These are phyloP conservation scores for Drosophila sproati DNA, from an alignment of 1,140 invertebrate genomes.

Conservation along the genomic window DNA sequence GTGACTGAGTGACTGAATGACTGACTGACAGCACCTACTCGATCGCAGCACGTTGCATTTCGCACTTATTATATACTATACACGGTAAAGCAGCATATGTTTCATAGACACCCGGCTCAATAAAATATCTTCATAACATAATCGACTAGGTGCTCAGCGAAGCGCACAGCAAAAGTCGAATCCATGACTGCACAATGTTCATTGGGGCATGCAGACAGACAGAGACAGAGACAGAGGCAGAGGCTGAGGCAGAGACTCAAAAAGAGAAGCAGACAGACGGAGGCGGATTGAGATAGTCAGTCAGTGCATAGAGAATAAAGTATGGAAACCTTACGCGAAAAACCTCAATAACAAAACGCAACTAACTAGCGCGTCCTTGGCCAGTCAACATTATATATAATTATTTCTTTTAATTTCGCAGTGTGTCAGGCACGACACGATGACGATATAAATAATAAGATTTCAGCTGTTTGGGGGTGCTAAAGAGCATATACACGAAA, in stretches of 20 bases:
- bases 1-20: conserved; percentile 14
- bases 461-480: conserved; percentile 26
- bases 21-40: conserved; percentile 54
- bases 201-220: conserved; percentile 48
- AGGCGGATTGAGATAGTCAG: conserved; percentile 26
- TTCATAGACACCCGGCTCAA: too few species aligned
- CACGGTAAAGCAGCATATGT: too few species aligned
- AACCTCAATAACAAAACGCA: conserved; percentile 61
- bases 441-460: conserved; percentile 40
- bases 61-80: conserved; percentile 17
- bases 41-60: conserved; percentile 52
- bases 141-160: conserved; percentile 40
- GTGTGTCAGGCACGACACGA: conserved; percentile 37
- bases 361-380: conserved; percentile 76
- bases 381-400: conserved; percentile 73
- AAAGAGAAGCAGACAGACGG: conserved; percentile 7
- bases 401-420: conserved; percentile 71
- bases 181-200: conserved; percentile 69
- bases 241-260: neutral
- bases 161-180: conserved; percentile 62
- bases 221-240: conserved; percentile 7
- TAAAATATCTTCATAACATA: conserved; percentile 8
- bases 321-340: conserved; percentile 54
- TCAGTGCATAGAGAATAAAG: conserved; percentile 46
- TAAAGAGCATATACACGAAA: conserved; percentile 24